phyloP scores from a whole-genome alignment of 2,888 invertebrate genomes.

The Limnephilus auricula region DNA sequence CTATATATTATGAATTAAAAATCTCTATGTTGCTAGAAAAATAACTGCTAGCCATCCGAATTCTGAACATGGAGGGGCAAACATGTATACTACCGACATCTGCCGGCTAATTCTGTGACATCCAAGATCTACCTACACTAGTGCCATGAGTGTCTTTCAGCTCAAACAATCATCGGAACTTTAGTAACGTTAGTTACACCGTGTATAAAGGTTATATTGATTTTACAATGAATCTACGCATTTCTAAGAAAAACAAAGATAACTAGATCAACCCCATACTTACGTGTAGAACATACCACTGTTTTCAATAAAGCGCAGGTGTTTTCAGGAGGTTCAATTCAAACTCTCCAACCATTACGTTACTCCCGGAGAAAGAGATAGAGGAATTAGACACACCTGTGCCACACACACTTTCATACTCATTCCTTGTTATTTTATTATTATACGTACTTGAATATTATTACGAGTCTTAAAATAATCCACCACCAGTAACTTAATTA shows the following conservation, averaged over 20 bases:
- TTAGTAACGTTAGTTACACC: too few relatives aligned
- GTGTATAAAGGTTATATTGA: background rate
- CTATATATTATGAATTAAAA: too few relatives aligned
- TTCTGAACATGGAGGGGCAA: too few relatives aligned
- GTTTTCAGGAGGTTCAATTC: background rate
- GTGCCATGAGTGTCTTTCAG: too few relatives aligned
- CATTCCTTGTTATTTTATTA: background rate
- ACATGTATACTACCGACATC: too few relatives aligned
- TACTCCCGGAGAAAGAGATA: background rate
- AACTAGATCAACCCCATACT: background rate
- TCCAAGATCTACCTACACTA: too few relatives aligned
- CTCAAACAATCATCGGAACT: too few relatives aligned
- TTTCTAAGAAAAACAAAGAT: background rate
- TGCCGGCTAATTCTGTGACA: too few relatives aligned
- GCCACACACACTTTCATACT: background rate
- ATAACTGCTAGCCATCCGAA: too few relatives aligned
- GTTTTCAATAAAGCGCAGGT: background rate
- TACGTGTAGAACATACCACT: background rate
- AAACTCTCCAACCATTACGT: background rate
- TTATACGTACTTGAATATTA: background rate
- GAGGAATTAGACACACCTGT: background rate
- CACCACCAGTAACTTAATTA: too few relatives aligned
- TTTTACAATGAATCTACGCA: background rate
- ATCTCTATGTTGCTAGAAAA: too few relatives aligned
- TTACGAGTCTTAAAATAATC: background rate